Percentiles rank a stretch among this genome's conserved stretches.
Evolutionary conservation across 2,888 invertebrate genomes (phyloP).

Genomic region (Dasysyrphus albostriatus): DNA sequence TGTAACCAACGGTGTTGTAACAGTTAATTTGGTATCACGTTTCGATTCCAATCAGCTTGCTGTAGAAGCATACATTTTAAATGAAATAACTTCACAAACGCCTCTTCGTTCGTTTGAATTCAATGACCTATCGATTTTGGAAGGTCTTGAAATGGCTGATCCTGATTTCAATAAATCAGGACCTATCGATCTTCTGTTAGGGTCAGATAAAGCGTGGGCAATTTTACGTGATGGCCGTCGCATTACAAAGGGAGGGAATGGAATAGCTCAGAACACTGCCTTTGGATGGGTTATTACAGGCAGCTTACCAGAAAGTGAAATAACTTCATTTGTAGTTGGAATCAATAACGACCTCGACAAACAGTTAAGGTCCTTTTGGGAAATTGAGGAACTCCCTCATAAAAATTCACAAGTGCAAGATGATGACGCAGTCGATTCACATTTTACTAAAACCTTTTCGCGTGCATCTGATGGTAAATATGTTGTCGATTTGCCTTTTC

Average conservation of each 20-base stretch:
- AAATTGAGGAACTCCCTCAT: too few relatives aligned
- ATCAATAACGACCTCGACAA: too few relatives aligned
- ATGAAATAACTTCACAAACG: background rate
- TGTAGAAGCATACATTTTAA: background rate
- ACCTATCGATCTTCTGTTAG: background rate
- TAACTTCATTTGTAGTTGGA: too few relatives aligned
- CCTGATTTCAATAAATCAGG: background rate
- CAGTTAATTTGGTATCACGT: background rate
- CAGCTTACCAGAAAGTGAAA: too few relatives aligned
- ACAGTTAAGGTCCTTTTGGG: too few relatives aligned
- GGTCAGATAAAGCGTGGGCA: background rate
- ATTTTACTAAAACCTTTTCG: too few relatives aligned
- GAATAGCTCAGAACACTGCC: background rate
- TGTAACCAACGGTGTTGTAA: background rate
- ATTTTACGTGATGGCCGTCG: background rate
- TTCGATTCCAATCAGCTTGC: background rate
- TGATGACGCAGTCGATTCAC: too few relatives aligned
- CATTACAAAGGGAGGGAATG: background rate
- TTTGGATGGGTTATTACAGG: too few relatives aligned
- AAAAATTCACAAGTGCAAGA: too few relatives aligned
- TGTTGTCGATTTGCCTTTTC: too few relatives aligned
- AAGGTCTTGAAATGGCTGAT: background rate
- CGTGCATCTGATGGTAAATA: too few relatives aligned
- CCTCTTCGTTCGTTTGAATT: background rate
- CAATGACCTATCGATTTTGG: background rate